phyloP scores from a whole-genome alignment of 1,140 invertebrate species.

The Microplitis demolitor region DNA sequence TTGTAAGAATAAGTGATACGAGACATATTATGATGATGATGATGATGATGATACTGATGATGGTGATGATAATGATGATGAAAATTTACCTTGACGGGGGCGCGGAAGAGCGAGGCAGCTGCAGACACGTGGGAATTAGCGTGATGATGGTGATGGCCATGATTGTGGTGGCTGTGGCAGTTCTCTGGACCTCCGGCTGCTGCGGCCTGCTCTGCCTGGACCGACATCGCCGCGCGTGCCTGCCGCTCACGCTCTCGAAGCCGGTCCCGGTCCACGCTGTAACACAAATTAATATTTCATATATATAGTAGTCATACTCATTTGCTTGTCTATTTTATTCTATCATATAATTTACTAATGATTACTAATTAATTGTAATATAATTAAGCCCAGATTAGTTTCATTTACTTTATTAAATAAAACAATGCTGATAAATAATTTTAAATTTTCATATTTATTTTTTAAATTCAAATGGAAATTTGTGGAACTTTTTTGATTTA shows the following conservation, averaged over 20 bases:
- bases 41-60: background rate
- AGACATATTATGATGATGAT: no score
- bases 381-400: no score
- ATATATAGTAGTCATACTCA: background rate
- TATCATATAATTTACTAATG: background rate
- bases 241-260: constrained; percentile 74
- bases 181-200: constrained; percentile 65
- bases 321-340: background rate
- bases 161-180: constrained; percentile 59
- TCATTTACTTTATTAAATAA: no score
- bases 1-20: background rate
- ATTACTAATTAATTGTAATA: no score
- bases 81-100: constrained; percentile 54
- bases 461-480: no score
- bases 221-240: constrained; percentile 73
- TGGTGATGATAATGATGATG: background rate
- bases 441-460: no score
- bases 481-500: no score
- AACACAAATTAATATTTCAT: constrained; percentile 46
- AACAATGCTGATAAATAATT: no score
- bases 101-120: constrained; percentile 45
- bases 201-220: constrained; percentile 66
- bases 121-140: constrained; percentile 40
- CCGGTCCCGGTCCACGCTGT: constrained; percentile 73
- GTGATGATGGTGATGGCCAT: constrained; percentile 52